These are phyloP conservation scores for Prorops nasuta DNA, from an alignment of 1,140 invertebrate species.

Conservation along the genomic window DNA sequence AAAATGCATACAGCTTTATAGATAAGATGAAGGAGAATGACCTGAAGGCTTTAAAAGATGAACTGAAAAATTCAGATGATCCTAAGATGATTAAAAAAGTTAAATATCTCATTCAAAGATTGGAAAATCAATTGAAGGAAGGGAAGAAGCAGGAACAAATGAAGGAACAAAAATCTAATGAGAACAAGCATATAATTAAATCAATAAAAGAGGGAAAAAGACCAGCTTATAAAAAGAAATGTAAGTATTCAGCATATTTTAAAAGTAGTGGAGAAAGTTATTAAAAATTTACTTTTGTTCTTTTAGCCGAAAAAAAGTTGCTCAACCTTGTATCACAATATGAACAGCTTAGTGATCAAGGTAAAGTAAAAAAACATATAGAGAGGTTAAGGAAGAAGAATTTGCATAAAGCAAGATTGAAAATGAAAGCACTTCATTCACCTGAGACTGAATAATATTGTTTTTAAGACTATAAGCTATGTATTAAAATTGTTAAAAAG, in stretches of 20 bases:
- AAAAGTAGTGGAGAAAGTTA: neutral
- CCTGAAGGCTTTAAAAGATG: constrained; percentile 62
- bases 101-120: constrained; percentile 69
- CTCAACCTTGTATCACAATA: constrained; percentile 69
- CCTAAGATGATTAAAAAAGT: constrained; percentile 66
- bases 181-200: constrained; percentile 57
- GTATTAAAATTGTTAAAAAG: too few species aligned
- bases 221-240: constrained; percentile 76
- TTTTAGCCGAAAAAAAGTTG: constrained; percentile 69
- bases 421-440: neutral
- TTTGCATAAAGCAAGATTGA: constrained; percentile 52
- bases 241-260: constrained; percentile 58
- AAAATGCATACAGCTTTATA: constrained; percentile 75
- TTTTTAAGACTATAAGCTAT: too few species aligned
- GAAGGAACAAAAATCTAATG: constrained; percentile 58
- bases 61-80: constrained; percentile 62
- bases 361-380: constrained; percentile 74
- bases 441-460: too few species aligned
- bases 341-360: constrained; percentile 68
- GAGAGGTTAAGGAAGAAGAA: constrained; percentile 71
- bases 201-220: constrained; percentile 65
- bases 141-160: constrained; percentile 60
- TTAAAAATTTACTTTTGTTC: constrained; percentile 22
- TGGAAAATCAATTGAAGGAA: constrained; percentile 71
- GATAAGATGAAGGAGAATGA: constrained; percentile 68